phyloP scores from a whole-genome alignment of 2,113 vertebrate genomes.

The Proteles cristata region DNA sequence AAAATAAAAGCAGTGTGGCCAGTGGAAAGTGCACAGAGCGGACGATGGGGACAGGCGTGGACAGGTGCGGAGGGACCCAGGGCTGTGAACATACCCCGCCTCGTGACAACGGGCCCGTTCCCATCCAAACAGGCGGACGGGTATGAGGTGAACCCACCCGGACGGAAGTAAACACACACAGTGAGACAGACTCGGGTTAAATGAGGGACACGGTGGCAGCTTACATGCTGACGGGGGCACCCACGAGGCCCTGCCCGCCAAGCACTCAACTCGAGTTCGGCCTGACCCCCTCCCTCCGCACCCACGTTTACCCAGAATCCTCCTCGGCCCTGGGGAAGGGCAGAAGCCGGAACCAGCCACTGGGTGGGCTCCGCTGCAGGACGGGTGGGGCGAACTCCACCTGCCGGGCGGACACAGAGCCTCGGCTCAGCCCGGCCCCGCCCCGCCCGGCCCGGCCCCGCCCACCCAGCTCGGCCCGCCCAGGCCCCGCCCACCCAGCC shows the following conservation, averaged over 20 bases:
- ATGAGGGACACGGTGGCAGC: fast-evolving
- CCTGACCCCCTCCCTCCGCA: background rate
- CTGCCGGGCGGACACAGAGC: slow-evolving; percentile 76
- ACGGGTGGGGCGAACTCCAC: slow-evolving; percentile 89
- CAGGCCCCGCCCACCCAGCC: no score
- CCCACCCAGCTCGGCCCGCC: no score
- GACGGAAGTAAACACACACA: fast-evolving
- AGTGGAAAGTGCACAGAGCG: fast-evolving
- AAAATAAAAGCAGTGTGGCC: no score
- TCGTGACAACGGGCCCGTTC: background rate
- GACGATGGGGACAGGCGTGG: background rate
- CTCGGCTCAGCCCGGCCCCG: background rate
- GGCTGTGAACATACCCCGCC: background rate
- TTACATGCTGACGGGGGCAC: fast-evolving
- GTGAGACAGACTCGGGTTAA: fast-evolving
- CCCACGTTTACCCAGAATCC: slow-evolving; percentile 86
- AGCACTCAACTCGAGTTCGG: background rate
- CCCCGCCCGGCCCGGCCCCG: no score
- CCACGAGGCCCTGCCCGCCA: fast-evolving
- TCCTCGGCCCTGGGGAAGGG: slow-evolving; percentile 88
- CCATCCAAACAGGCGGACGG: no score
- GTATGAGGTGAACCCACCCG: fast-evolving
- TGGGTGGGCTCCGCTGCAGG: slow-evolving; percentile 84
- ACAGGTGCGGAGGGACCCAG: background rate
- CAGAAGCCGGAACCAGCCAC: slow-evolving; percentile 94